Conservation (phyloP, 2,888 invertebrate species). For the Metellina segmentata region DNA sequence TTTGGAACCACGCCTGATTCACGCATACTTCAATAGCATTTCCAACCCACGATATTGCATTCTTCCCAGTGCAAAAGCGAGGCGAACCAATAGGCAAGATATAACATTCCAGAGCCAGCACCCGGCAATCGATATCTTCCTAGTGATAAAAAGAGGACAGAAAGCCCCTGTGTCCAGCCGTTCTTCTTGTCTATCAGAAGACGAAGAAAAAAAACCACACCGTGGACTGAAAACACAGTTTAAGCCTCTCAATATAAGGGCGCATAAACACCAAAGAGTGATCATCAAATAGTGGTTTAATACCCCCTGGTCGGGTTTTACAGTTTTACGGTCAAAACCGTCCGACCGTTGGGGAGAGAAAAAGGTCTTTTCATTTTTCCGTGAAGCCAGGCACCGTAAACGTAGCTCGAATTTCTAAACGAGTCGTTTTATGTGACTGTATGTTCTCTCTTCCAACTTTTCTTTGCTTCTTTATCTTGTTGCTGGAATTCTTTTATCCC, state of each 20-base stretch:
- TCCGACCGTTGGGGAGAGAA: conserved; percentile 3
- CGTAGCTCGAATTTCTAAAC: conserved; percentile 6
- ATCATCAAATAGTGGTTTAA: conserved; percentile 62
- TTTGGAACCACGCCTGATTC: neutral
- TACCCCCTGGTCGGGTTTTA: conserved; percentile 45
- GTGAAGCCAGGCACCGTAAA: conserved; percentile 20
- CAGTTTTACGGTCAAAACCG: conserved; percentile 50
- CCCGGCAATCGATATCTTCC: conserved; percentile 32
- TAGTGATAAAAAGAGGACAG: conserved; percentile 8
- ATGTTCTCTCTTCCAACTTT: conserved; percentile 22
- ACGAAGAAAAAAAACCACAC: conserved; percentile 2
- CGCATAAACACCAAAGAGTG: conserved; percentile 55
- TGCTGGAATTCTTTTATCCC: neutral
- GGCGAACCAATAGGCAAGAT: conserved; percentile 9
- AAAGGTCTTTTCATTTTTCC: conserved; percentile 4
- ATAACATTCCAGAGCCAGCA: conserved; percentile 10
- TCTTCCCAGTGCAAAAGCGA: conserved; percentile 6
- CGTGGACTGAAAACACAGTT: conserved; percentile 31
- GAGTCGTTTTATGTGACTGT: conserved; percentile 28
- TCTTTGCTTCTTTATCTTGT: neutral
- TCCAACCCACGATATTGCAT: conserved; percentile 36
- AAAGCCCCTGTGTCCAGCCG: neutral
- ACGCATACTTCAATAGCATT: conserved; percentile 2
- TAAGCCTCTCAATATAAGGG: conserved; percentile 40
- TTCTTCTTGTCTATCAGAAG: conserved; percentile 7